Evolutionary conservation across 2,113 vertebrate genomes (phyloP), one percentile per base, ranked within the genome.

Genomic region (Phodopus roborovskii): DNA sequence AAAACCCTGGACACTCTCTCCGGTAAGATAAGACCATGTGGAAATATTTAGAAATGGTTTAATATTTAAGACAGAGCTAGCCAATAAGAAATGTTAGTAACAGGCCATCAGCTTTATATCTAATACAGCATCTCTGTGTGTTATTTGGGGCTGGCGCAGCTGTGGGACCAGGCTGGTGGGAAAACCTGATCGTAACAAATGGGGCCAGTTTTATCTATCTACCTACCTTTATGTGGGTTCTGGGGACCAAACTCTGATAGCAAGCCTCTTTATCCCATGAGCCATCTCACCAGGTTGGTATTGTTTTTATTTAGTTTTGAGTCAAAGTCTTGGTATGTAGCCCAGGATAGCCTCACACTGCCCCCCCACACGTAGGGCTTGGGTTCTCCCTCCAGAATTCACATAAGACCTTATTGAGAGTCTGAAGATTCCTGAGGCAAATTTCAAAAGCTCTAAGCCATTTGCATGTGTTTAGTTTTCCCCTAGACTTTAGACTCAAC

Each of bases 401-500:
- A 20, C 10, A 75, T 39, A 70, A 78, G 81, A 26, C 1, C 16
- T 86, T 60, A 15, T 11, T n/a, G 56, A 58, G 53, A 42, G 56
- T 75, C 90, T 75, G 50, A 95, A 93, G 85, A 30, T 48, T 71
- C 39, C 24, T 30, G 60, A 62, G 16, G 39, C 28, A 73, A 73
- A 33, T 90, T 79, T 26, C 53, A 92, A 85, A 93, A 71, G 9
- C 45, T 75, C 60, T 92, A 71, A 77, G 56, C 20, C 79, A 1
- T 79, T 77, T 42, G 70, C 20, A 30, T 12, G 1, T 62, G 48
- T 28, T 83, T 73, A 73, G 30, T 85, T 33, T 93, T 92, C 10
- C 53, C 84, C 88, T 39, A 45, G 93, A 74, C 39, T 94, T 79
- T 39, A 33, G 70, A 87, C 74, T 93, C 39, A 42, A 87, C 64